Conservation (phyloP, 2,888 invertebrate species). For the Microctonus brassicae region DNA sequence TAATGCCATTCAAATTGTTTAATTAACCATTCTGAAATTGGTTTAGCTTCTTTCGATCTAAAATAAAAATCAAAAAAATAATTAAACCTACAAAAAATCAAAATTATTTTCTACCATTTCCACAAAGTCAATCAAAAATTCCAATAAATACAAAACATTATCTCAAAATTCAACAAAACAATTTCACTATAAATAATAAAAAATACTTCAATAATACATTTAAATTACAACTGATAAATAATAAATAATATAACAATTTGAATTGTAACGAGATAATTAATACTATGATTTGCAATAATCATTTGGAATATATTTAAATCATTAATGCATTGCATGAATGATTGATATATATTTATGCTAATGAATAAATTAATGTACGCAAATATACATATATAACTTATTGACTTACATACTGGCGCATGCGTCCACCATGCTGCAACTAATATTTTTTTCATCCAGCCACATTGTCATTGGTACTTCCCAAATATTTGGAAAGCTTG, state of each 20-base stretch:
- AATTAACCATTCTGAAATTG: constrained; percentile 73
- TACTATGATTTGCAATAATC: background rate
- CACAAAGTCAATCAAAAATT: too few relatives aligned
- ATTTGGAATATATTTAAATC: background rate
- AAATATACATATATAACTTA: constrained; percentile 1
- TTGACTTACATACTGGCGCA: constrained; percentile 71
- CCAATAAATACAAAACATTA: too few relatives aligned
- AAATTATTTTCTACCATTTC: too few relatives aligned
- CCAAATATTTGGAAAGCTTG: constrained; percentile 76
- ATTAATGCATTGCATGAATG: background rate
- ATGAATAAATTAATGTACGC: background rate
- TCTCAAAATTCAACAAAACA: background rate
- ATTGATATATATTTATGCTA: background rate
- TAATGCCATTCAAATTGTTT: constrained; percentile 78
- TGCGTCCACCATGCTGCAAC: constrained; percentile 74
- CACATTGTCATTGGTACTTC: constrained; percentile 77
- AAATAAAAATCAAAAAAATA: too few relatives aligned
- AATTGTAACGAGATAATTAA: background rate
- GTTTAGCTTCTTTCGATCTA: constrained; percentile 69
- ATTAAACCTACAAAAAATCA: too few relatives aligned
- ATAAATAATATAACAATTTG: background rate
- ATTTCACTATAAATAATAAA: background rate
- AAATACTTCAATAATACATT: background rate
- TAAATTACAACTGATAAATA: background rate
- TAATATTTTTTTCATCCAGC: constrained; percentile 67